Evolutionary conservation across 2,888 invertebrate genomes (phyloP).

Genomic region (Petrophora chlorosata): DNA sequence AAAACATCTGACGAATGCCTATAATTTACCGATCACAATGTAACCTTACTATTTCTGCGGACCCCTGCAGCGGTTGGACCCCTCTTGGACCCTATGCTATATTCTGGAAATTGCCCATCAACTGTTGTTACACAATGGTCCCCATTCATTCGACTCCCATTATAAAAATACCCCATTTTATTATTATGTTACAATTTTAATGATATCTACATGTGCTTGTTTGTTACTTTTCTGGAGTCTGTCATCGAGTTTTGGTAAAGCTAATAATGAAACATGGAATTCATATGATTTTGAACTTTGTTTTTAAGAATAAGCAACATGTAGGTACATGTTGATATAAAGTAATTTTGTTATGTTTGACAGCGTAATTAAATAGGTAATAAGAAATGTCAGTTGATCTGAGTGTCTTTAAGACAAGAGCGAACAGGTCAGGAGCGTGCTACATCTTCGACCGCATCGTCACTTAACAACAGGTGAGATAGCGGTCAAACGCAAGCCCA

Average conservation of each 20-base stretch:
- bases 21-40: slow-evolving; percentile 72
- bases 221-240: slow-evolving; percentile 37
- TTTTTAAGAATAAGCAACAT: too few relatives aligned
- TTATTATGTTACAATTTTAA: slow-evolving; percentile 79
- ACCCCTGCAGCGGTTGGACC: slow-evolving; percentile 65
- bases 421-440: too few relatives aligned
- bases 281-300: neutral
- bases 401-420: too few relatives aligned
- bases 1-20: slow-evolving; percentile 64
- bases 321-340: too few relatives aligned
- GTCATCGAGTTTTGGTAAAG: slow-evolving; percentile 38
- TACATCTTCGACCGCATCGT: too few relatives aligned
- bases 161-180: slow-evolving; percentile 71
- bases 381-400: too few relatives aligned
- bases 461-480: too few relatives aligned
- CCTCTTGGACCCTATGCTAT: slow-evolving; percentile 51
- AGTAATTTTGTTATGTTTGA: too few relatives aligned
- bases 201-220: slow-evolving; percentile 59
- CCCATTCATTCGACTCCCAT: slow-evolving; percentile 73
- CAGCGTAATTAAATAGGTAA: too few relatives aligned
- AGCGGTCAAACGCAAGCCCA: too few relatives aligned
- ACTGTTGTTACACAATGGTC: slow-evolving; percentile 56
- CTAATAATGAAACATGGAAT: slow-evolving; percentile 4
- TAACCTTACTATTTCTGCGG: slow-evolving; percentile 47
- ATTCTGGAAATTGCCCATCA: slow-evolving; percentile 69